A percentile compares a stretch with the other conserved stretches of the same genome.
Evolutionary conservation across 2,888 invertebrate species (phyloP).

Genomic region (Xanthorhoe spadicearia): DNA sequence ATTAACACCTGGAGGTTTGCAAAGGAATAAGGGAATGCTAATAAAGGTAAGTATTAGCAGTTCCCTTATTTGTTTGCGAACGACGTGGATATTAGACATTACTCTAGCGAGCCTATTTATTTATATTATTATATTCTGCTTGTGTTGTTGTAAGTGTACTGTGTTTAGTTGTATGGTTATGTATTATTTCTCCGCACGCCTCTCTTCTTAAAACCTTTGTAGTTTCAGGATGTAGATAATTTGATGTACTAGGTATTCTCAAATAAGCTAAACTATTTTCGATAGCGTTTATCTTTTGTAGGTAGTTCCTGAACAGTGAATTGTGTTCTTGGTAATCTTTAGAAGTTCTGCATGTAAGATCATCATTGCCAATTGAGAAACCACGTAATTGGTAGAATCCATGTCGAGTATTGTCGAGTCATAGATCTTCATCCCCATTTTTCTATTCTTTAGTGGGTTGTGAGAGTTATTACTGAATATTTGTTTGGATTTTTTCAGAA

Average conservation of each 20-base stretch:
- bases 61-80: conserved; percentile 8
- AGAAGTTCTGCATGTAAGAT: conserved; percentile 37
- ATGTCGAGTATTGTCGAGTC: conserved; percentile 15
- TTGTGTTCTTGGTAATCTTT: conserved; percentile 33
- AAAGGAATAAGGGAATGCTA: background rate
- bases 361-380: conserved; percentile 23
- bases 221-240: conserved; percentile 35
- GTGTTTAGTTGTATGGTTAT: conserved; percentile 39
- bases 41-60: background rate
- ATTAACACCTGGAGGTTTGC: background rate
- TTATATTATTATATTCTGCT: conserved; percentile 42
- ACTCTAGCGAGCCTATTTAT: conserved; percentile 37
- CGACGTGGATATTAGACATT: conserved; percentile 21
- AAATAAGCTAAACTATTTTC: conserved; percentile 25
- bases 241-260: conserved; percentile 23
- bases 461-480: conserved; percentile 14
- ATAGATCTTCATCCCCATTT: conserved; percentile 38
- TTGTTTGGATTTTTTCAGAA: conserved; percentile 68
- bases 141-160: conserved; percentile 44
- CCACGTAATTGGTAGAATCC: conserved; percentile 37
- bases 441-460: background rate
- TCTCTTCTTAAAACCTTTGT: conserved; percentile 36
- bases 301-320: conserved; percentile 26
- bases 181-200: conserved; percentile 44
- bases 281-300: conserved; percentile 11